phyloP scores from a whole-genome alignment of 2,888 invertebrate genomes.

The Ecliptopera silaceata region DNA sequence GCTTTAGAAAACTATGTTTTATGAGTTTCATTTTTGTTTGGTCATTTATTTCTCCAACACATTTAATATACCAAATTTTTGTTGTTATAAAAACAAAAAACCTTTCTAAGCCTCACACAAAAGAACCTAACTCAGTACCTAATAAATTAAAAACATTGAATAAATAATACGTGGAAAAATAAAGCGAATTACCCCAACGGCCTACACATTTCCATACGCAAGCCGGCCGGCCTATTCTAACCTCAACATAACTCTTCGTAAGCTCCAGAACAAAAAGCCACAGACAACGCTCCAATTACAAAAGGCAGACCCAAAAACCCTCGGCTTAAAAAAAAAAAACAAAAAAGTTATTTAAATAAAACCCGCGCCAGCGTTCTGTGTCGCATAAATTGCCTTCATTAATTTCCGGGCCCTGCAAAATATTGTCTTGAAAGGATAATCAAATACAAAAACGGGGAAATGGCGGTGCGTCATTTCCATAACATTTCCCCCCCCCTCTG shows the following conservation, averaged over 20 bases:
- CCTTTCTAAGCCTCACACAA: neutral
- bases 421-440: slow-evolving; percentile 84
- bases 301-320: slow-evolving; percentile 72
- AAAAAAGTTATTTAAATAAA: slow-evolving; percentile 80
- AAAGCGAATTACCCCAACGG: slow-evolving; percentile 22
- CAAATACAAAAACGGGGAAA: slow-evolving; percentile 83
- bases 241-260: slow-evolving; percentile 74
- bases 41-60: too few species aligned
- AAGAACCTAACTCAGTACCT: neutral
- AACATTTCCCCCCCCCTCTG: slow-evolving; percentile 65
- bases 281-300: slow-evolving; percentile 72
- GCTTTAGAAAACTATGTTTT: too few species aligned
- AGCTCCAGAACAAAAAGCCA: slow-evolving; percentile 57
- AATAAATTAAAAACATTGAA: slow-evolving; percentile 18
- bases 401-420: slow-evolving; percentile 81
- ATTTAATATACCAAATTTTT: neutral
- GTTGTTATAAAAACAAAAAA: too few species aligned
- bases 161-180: slow-evolving; percentile 16
- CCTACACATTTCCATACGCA: slow-evolving; percentile 11
- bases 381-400: slow-evolving; percentile 83
- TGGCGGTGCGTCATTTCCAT: slow-evolving; percentile 83
- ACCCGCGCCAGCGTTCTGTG: slow-evolving; percentile 70
- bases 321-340: slow-evolving; percentile 59
- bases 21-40: too few species aligned
- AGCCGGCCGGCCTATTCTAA: slow-evolving; percentile 52